Conservation (phyloP, 2,888 invertebrate genomes). For the Gisinianus flammeolus region DNA sequence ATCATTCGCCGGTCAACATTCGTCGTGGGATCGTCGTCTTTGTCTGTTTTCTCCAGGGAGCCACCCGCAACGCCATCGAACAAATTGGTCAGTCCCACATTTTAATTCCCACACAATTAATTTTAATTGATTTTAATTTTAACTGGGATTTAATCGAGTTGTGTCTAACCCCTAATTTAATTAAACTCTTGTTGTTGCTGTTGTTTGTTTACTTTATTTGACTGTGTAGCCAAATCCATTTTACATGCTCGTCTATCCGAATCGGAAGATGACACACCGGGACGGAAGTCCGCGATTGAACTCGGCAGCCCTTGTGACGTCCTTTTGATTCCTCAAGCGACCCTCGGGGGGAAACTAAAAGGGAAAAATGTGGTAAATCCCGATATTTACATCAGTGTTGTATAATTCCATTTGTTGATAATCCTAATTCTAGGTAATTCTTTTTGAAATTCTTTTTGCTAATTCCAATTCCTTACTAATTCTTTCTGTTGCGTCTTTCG, state of each 20-base stretch:
- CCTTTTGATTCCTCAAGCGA: constrained; percentile 64
- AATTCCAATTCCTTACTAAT: too few species aligned
- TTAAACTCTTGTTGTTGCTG: too few species aligned
- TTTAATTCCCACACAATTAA: neutral
- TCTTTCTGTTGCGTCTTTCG: too few species aligned
- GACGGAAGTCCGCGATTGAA: constrained; percentile 45
- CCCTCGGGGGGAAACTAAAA: constrained; percentile 63
- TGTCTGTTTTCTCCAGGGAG: constrained; percentile 62
- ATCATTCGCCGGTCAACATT: constrained; percentile 57
- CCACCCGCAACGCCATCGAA: constrained; percentile 60
- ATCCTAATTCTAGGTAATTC: neutral
- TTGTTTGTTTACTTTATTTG: too few species aligned
- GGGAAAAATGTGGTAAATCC: constrained; percentile 60
- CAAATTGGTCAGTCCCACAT: constrained; percentile 58
- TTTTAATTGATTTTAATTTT: constrained; percentile 5
- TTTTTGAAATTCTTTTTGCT: too few species aligned
- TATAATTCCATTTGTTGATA: neutral
- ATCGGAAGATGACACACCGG: constrained; percentile 28
- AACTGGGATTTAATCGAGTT: neutral
- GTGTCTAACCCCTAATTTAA: too few species aligned
- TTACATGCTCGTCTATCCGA: constrained; percentile 51
- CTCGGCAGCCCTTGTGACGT: constrained; percentile 62
- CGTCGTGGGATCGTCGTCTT: constrained; percentile 62
- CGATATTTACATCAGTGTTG: neutral
- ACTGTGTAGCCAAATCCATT: constrained; percentile 50